These are phyloP conservation scores for Aldabrachelys gigantea DNA, from an alignment of 2,113 vertebrate genomes.

Conservation along the genomic window DNA sequence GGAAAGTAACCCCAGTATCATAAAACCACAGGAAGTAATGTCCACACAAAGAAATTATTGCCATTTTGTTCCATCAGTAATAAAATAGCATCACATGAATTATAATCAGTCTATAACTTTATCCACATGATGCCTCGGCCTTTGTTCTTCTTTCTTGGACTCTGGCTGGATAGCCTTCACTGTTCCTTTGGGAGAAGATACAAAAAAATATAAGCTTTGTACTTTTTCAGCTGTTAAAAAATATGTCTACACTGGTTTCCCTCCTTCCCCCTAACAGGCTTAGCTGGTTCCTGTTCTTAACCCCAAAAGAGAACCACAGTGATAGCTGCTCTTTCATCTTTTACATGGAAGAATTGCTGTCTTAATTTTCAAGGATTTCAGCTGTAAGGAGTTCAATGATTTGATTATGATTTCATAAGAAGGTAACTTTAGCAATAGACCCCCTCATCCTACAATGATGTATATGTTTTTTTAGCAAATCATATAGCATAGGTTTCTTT, in stretches of 20 bases:
- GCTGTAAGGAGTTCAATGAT: conserved; percentile 14
- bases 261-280: not conserved
- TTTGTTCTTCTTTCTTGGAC: conserved; percentile 52
- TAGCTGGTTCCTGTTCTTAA: conserved; percentile 22
- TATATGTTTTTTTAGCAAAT: not conserved
- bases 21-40: conserved; percentile 31
- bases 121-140: not conserved
- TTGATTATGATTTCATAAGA: conserved; percentile 59
- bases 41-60: conserved; percentile 33
- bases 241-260: not conserved
- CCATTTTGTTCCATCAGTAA: conserved; percentile 47
- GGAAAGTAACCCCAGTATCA: not conserved
- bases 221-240: conserved; percentile 50
- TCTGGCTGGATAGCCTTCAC: conserved; percentile 36
- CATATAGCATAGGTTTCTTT: conserved; percentile 45
- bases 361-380: conserved; percentile 63
- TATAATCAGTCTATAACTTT: conserved; percentile 53
- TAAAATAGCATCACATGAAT: conserved; percentile 39
- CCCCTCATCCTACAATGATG: conserved; percentile 9
- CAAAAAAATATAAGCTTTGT: not conserved
- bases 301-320: not conserved
- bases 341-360: conserved; percentile 37
- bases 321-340: conserved; percentile 39
- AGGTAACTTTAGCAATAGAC: conserved; percentile 55
- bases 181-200: not conserved